phyloP scores from a whole-genome alignment of 2,797 vertebrate species.

The Pampus argenteus region DNA sequence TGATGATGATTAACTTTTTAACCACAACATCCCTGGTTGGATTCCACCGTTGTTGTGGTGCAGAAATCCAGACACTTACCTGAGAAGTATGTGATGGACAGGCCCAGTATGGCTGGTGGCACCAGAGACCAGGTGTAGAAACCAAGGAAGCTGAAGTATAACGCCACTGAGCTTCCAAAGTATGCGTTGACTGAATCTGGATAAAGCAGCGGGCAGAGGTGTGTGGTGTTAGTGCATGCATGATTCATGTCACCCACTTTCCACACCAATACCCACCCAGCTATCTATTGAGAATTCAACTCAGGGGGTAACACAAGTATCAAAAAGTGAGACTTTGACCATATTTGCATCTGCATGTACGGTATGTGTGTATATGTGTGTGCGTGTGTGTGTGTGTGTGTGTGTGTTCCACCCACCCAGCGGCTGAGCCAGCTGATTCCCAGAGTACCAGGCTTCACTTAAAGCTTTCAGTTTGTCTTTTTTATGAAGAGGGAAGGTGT shows the following conservation, averaged over 20 bases:
- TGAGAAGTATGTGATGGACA: conserved; percentile 77
- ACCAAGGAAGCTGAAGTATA: conserved; percentile 89
- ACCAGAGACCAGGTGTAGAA: conserved; percentile 88
- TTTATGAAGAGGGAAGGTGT: conserved; percentile 81
- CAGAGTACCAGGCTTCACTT: conserved; percentile 81
- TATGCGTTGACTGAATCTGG: conserved; percentile 84
- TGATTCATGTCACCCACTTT: background rate
- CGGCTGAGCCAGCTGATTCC: conserved; percentile 83
- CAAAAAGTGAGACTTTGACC: background rate
- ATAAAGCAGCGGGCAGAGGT: conserved; percentile 12
- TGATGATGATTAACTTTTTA: no score
- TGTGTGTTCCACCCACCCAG: conserved; percentile 77
- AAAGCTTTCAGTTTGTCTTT: conserved; percentile 74
- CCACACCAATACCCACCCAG: background rate
- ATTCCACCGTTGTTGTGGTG: no score
- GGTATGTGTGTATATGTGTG: background rate
- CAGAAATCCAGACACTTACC: conserved; percentile 48
- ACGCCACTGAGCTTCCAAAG: conserved; percentile 83
- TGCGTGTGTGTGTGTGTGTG: background rate
- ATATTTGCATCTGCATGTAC: no score
- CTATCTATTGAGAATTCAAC: background rate
- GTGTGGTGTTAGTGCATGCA: background rate
- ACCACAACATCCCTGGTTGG: no score
- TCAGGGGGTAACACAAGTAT: background rate
- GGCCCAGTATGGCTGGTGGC: conserved; percentile 81